Percentiles rank a stretch among this genome's conserved stretches.
These are phyloP conservation scores for Ctenodactylus gundi DNA, from an alignment of 2,113 vertebrate genomes.

Conservation along the genomic window DNA sequence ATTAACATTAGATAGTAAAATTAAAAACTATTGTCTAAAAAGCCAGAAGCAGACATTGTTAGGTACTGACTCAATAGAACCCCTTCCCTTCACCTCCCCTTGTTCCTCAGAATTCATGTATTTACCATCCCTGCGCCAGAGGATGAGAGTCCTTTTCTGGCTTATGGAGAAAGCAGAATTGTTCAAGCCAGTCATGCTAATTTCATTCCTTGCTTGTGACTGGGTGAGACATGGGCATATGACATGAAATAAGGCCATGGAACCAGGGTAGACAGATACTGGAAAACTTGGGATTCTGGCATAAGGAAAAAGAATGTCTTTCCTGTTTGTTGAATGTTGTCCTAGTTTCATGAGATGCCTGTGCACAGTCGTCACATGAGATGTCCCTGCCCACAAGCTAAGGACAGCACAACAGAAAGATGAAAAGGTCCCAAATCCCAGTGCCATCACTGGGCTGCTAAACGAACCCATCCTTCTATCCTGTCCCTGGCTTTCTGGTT, in stretches of 20 bases:
- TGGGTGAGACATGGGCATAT: not conserved
- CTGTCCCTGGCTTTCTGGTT: not conserved
- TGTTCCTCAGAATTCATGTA: not conserved
- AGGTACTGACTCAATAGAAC: not conserved
- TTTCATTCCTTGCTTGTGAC: not conserved
- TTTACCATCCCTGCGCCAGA: not conserved
- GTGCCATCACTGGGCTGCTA: not conserved
- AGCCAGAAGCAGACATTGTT: not conserved
- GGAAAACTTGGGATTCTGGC: not conserved
- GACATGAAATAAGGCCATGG: not conserved
- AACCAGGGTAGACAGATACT: not conserved
- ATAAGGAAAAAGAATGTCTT: not conserved
- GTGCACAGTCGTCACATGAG: not conserved
- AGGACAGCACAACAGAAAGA: not conserved
- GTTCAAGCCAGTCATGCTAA: not conserved
- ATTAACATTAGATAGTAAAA: not conserved
- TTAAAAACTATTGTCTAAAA: not conserved
- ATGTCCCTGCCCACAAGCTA: not conserved
- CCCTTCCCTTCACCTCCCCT: not conserved
- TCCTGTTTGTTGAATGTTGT: not conserved
- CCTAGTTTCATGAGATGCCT: not conserved
- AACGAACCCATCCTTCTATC: not conserved
- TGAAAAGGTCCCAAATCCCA: not conserved
- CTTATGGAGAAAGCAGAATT: not conserved
- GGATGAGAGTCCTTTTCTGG: not conserved